Conservation (phyloP, 2,797 vertebrate species). For the Borostomias antarcticus region DNA sequence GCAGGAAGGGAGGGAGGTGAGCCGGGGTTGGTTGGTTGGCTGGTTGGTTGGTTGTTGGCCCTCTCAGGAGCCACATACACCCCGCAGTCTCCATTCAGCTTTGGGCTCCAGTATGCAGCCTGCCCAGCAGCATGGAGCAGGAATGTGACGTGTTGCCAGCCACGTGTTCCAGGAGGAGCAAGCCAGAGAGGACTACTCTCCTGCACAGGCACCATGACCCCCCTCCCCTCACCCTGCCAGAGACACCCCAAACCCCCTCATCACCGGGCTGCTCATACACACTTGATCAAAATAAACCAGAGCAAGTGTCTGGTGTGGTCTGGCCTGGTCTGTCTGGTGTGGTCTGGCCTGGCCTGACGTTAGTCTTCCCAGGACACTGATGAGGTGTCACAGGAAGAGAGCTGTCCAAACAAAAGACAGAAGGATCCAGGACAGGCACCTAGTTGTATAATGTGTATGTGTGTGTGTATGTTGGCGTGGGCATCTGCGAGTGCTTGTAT, state of each 20-base stretch:
- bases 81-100: conserved; percentile 6
- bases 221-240: conserved; percentile 29
- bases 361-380: conserved; percentile 42
- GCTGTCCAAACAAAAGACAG: conserved; percentile 56
- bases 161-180: conserved; percentile 57
- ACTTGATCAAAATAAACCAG: conserved; percentile 21
- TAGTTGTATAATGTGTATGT: not conserved
- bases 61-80: conserved; percentile 15
- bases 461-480: not conserved
- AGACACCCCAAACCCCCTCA: conserved; percentile 59
- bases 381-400: conserved; percentile 52
- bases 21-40: not conserved
- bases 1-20: not conserved
- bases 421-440: conserved; percentile 49
- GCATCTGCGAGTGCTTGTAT: conserved; percentile 17
- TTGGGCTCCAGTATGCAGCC: conserved; percentile 21
- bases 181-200: conserved; percentile 43
- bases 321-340: not conserved
- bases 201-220: conserved; percentile 44
- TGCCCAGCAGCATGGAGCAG: conserved; percentile 24
- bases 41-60: not conserved
- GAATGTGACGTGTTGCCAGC: conserved; percentile 56
- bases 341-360: conserved; percentile 35
- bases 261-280: conserved; percentile 28
- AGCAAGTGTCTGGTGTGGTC: conserved; percentile 24